Conservation (phyloP, 2,113 vertebrate species). For the Lynx canadensis region DNA sequence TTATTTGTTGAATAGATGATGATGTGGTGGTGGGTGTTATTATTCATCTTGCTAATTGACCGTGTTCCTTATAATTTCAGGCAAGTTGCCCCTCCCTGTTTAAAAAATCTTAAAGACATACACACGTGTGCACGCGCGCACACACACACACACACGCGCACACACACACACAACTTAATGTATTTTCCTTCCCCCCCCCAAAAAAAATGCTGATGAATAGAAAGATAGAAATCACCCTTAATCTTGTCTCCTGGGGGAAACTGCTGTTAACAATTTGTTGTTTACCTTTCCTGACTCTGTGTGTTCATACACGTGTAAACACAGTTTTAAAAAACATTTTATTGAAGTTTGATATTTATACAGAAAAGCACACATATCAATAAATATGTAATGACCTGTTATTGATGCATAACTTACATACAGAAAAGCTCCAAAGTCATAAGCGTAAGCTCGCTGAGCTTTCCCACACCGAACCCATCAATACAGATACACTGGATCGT, state of each 20-base stretch:
- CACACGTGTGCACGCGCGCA: too few relatives aligned
- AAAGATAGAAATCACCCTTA: neutral
- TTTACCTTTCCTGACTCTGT: neutral
- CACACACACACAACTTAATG: neutral
- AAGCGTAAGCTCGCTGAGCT: rapidly evolving
- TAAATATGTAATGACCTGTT: neutral
- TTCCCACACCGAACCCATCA: neutral
- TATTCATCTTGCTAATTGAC: slow-evolving; percentile 60
- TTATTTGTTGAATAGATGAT: slow-evolving; percentile 30
- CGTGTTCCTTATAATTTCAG: slow-evolving; percentile 67
- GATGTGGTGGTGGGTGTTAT: neutral
- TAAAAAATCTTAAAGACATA: neutral
- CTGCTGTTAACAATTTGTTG: neutral
- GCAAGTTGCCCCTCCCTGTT: slow-evolving; percentile 48
- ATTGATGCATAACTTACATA: neutral
- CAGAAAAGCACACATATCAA: neutral
- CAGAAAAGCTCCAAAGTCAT: rapidly evolving
- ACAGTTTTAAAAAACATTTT: neutral
- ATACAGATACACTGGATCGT: rapidly evolving
- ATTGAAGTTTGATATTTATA: neutral
- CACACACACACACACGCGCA: too few relatives aligned
- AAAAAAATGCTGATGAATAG: slow-evolving; percentile 8
- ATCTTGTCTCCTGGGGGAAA: neutral
- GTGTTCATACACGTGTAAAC: neutral
- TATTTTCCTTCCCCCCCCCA: neutral